A percentile compares a stretch with the other conserved stretches of the same genome.
Evolutionary conservation across 92 coral and sea anemone species (phyloP).

Genomic region (Umimayanthus chanpuru): DNA sequence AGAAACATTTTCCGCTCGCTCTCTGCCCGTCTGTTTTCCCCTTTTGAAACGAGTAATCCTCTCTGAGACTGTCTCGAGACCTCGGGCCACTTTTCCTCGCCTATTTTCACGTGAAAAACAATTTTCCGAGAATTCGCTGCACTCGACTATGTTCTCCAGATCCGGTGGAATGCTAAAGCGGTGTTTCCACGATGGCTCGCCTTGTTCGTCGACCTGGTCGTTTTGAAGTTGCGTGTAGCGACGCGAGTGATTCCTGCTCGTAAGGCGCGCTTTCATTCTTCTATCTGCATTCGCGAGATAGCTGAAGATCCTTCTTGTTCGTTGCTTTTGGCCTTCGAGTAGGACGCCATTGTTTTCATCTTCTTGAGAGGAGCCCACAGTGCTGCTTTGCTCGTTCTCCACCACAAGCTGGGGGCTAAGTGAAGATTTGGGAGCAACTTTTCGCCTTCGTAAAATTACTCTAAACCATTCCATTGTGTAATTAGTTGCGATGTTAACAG

Average conservation of each 20-base stretch:
- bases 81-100: not conserved
- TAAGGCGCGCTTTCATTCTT: not conserved
- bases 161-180: not conserved
- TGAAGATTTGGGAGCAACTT: conserved; percentile 1
- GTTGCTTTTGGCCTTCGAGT: not conserved
- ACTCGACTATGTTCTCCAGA: not conserved
- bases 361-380: not conserved
- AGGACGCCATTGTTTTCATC: not conserved
- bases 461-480: conserved; percentile 34
- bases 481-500: not conserved
- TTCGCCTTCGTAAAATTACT: conserved; percentile 2
- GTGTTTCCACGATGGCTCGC: not conserved
- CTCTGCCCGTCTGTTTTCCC: not conserved
- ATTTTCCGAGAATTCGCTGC: not conserved
- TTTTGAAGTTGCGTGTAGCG: not conserved
- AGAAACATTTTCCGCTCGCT: not conserved
- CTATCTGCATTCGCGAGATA: not conserved
- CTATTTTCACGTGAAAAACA: not conserved
- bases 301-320: not conserved
- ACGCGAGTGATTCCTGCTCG: not conserved
- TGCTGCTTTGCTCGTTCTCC: not conserved
- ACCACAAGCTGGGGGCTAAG: not conserved
- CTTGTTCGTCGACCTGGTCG: not conserved
- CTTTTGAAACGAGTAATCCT: not conserved
- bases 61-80: conserved; percentile 12